Percentiles rank a stretch among this genome's conserved stretches.
phyloP scores from a whole-genome alignment of 1,140 invertebrate species.

The Zaprionus ornatus region DNA sequence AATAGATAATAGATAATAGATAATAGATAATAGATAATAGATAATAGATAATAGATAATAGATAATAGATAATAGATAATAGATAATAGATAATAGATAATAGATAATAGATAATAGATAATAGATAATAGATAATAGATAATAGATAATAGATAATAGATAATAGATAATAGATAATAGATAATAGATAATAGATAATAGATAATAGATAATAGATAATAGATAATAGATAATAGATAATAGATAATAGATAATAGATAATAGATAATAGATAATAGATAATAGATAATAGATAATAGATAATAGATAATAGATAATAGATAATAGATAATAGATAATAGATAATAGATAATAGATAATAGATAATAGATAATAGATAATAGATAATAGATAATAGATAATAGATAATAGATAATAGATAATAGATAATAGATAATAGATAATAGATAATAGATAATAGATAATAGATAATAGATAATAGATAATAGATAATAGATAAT shows the following conservation, averaged over 20 bases:
- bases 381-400: conserved; percentile 1
- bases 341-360: conserved; percentile 2
- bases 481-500: conserved; percentile 1
- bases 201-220: conserved; percentile 1
- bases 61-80: neutral
- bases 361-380: conserved; percentile 1
- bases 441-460: conserved; percentile 2
- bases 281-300: conserved; percentile 1
- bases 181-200: conserved; percentile 2
- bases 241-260: conserved; percentile 1
- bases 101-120: conserved; percentile 2
- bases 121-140: conserved; percentile 2
- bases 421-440: conserved; percentile 1
- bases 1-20: neutral
- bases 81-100: conserved; percentile 2
- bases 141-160: conserved; percentile 2
- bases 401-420: conserved; percentile 2
- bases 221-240: conserved; percentile 2
- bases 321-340: conserved; percentile 1
- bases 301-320: conserved; percentile 2
- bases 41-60: neutral
- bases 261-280: conserved; percentile 2
- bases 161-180: conserved; percentile 1
- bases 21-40: conserved; percentile 1
- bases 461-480: conserved; percentile 2